These are phyloP conservation scores for Sinonovacula constricta DNA, from an alignment of 1,140 invertebrate genomes.

Conservation along the genomic window DNA sequence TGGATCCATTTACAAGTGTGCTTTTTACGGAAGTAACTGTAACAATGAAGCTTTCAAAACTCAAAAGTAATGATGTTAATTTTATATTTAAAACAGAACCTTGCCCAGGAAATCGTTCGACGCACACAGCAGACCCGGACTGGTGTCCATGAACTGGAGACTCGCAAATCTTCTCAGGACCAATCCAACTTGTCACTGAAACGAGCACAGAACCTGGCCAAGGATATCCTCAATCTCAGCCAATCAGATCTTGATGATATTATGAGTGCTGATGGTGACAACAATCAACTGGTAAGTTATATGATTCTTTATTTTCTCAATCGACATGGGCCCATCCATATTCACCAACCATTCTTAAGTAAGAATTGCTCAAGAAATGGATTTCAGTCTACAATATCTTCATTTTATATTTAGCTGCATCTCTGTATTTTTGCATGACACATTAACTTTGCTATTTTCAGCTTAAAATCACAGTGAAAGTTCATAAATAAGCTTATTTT, in stretches of 20 bases:
- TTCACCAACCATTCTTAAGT: no score
- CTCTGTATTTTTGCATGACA: no score
- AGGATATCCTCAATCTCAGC: constrained; percentile 74
- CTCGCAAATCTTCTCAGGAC: constrained; percentile 36
- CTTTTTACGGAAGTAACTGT: no score
- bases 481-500: no score
- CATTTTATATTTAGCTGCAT: no score
- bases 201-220: constrained; percentile 69
- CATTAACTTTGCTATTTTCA: no score
- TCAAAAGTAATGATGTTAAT: no score
- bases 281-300: constrained; percentile 42
- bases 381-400: no score
- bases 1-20: no score
- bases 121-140: constrained; percentile 58
- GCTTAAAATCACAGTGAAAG: no score
- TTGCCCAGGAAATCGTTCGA: constrained; percentile 65
- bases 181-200: constrained; percentile 62
- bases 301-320: neutral
- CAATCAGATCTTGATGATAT: constrained; percentile 76
- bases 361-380: no score
- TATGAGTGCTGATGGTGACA: constrained; percentile 73
- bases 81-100: constrained; percentile 57
- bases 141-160: constrained; percentile 38
- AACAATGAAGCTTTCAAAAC: no score
- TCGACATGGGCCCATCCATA: neutral